These are phyloP conservation scores for Mionectes macconnelli DNA, from an alignment of 2,113 vertebrate genomes.

Conservation along the genomic window DNA sequence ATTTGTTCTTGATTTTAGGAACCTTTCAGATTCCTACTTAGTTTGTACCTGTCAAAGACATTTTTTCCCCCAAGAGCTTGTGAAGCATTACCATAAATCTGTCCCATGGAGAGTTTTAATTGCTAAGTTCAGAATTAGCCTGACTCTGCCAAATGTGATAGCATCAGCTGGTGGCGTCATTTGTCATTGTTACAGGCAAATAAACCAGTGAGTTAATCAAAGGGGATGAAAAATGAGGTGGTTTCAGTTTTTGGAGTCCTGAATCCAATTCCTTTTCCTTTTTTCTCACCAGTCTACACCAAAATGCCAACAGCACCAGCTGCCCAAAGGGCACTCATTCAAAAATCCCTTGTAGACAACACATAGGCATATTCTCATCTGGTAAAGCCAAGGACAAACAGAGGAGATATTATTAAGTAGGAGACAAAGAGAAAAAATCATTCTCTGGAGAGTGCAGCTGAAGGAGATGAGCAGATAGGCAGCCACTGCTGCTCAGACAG, in stretches of 20 bases:
- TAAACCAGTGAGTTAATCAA: conserved; percentile 48
- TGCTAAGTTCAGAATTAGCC: background rate
- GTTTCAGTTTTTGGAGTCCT: background rate
- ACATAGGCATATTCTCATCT: background rate
- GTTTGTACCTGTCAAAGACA: background rate
- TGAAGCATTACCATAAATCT: conserved; percentile 37
- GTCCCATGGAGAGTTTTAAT: conserved; percentile 23
- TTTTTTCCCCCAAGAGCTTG: background rate
- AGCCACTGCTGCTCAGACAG: background rate
- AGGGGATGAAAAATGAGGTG: conserved; percentile 52
- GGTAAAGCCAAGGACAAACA: conserved; percentile 16
- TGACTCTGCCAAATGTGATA: conserved; percentile 54
- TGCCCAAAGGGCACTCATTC: conserved; percentile 31
- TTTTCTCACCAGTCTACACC: background rate
- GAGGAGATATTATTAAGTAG: background rate
- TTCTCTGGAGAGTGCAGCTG: background rate
- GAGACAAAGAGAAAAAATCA: background rate
- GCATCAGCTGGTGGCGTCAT: conserved; percentile 52
- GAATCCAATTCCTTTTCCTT: background rate
- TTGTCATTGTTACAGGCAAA: conserved; percentile 62
- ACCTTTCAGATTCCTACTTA: background rate
- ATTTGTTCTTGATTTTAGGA: background rate
- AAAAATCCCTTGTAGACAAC: background rate
- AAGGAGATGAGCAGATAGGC: background rate
- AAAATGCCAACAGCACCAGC: conserved; percentile 44